These are phyloP conservation scores for Scomber japonicus DNA, from an alignment of 2,113 vertebrate species.

Conservation along the genomic window DNA sequence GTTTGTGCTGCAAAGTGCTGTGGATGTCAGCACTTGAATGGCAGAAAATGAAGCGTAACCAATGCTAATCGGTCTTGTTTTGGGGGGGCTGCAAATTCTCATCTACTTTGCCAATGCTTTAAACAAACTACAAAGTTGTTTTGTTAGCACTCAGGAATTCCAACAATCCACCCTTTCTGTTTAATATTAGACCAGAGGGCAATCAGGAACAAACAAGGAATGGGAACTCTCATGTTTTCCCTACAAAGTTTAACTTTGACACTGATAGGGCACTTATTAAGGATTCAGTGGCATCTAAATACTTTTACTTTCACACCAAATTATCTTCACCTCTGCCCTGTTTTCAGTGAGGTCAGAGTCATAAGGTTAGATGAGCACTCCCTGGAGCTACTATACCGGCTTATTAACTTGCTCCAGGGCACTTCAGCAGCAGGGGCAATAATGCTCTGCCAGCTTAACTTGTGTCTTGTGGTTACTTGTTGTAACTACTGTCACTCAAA, in stretches of 20 bases:
- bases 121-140: constrained; percentile 83
- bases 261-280: neutral
- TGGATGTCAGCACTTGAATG: constrained; percentile 2
- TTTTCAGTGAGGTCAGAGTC: neutral
- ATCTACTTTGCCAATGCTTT: constrained; percentile 29
- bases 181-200: constrained; percentile 67
- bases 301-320: neutral
- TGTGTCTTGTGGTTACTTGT: neutral
- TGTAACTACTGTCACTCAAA: constrained; percentile 3
- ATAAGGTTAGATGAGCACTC: neutral
- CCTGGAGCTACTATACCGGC: neutral
- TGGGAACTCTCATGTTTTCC: neutral
- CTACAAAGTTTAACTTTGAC: neutral
- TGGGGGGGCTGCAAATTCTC: neutral
- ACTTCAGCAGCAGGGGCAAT: neutral
- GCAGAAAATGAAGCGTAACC: neutral
- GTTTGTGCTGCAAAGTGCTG: neutral
- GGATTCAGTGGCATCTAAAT: neutral
- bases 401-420: constrained; percentile 14
- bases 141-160: constrained; percentile 88
- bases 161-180: constrained; percentile 87
- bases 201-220: constrained; percentile 14
- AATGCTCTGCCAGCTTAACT: neutral
- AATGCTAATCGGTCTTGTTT: neutral
- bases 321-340: neutral